Evolutionary conservation across 1,140 invertebrate genomes (phyloP), one percentile per base, ranked within the genome.

Genomic region (Drosophila miranda): DNA sequence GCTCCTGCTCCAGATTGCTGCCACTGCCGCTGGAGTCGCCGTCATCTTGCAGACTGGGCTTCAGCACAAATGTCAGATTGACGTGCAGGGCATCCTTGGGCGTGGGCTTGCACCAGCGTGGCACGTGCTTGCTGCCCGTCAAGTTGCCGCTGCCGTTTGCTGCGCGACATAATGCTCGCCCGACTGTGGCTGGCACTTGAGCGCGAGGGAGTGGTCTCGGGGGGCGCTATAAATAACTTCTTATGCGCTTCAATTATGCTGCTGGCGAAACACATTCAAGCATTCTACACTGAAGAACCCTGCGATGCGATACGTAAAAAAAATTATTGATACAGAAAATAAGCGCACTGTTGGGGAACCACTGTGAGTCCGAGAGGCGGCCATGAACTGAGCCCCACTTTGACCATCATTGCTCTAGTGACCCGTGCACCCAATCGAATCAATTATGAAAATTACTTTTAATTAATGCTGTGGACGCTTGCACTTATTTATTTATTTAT

Each of bases 21-120:
- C 67, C 57, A 3, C 54, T 92, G 58, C 94, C 91, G 70, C 92
- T 91, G 63, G 91, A 82, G 58, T 93, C 92, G 75, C 95, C 96
- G 74, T 97, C 96, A 84, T 95, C 95, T 67, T 93, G 93, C 21
- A 89, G 48, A 60, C 90, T 91, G 0, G 96, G 95, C 75, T 95
- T 92, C 63, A 98, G 93, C 0, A 98, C 94, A 92, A 97, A 99
- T 13, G 95, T 93, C 49, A 98, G 92, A 66, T 96, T 95, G 77
- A 97, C 95, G 92, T 99, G 96, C 78, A 99, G 91, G 56, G 96
- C 93, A 93, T 99, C 98, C 91, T 96, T 96, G 30, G 97, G 93
- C 59, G 94, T 94, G 23, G 98, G 98, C 93, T 99, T 99, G 75
- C 95, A 94, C 89, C 95, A 93, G 74, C 93, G 93, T 77, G 94